These are phyloP conservation scores for Apodemia mormo DNA, from an alignment of 2,888 invertebrate genomes.

Conservation along the genomic window DNA sequence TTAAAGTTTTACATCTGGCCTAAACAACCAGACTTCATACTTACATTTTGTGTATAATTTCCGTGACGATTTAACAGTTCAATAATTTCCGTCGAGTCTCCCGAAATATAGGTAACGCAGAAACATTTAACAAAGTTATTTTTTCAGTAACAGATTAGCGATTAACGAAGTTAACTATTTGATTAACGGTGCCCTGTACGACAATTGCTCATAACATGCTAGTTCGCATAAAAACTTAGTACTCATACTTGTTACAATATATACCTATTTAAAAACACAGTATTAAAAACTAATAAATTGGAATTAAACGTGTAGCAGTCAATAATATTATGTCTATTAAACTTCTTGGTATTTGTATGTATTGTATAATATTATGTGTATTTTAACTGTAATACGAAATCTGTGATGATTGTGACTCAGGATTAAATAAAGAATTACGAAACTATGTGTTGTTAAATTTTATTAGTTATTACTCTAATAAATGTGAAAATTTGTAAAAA, in stretches of 20 bases:
- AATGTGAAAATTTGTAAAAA: too few relatives aligned
- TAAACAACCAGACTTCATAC: too few relatives aligned
- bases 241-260: background rate
- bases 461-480: background rate
- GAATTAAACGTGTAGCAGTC: background rate
- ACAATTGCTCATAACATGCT: background rate
- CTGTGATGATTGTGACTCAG: constrained; percentile 74
- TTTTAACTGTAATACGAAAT: constrained; percentile 49
- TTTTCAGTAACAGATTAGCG: too few relatives aligned
- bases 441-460: constrained; percentile 19
- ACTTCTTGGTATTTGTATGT: constrained; percentile 7
- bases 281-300: background rate
- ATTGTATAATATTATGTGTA: constrained; percentile 27
- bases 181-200: too few relatives aligned
- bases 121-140: too few relatives aligned
- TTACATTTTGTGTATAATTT: too few relatives aligned
- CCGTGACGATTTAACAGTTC: too few relatives aligned
- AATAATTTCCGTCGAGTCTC: too few relatives aligned
- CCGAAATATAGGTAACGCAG: too few relatives aligned
- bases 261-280: background rate
- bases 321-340: background rate
- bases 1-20: too few relatives aligned
- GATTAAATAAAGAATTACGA: constrained; percentile 48
- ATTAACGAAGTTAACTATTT: too few relatives aligned
- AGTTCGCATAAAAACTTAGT: background rate